Evolutionary conservation across 2,797 vertebrate genomes (phyloP), one percentile per base, ranked within the genome.

Genomic region (Fringilla coelebs): DNA sequence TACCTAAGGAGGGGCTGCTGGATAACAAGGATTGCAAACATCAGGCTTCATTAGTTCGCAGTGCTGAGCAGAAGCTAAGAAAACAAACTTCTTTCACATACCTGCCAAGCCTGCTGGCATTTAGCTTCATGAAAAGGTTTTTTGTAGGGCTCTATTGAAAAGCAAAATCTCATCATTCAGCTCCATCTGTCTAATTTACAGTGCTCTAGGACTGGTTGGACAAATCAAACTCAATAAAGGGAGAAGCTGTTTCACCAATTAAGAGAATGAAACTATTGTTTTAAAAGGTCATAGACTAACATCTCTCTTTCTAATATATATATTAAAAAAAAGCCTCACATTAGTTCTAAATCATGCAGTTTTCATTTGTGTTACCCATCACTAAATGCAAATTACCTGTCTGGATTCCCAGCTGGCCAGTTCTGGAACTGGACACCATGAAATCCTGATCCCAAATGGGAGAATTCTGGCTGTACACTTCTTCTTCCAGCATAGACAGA

Each of bases 391-490:
- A 71, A 79, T 96, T 97, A 99, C 99, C 99, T 98, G 99, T 98
- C 97, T 99, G 99, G 84, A 99, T 98, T 79, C 99, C 98, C 91
- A 99, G 98, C 96, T 99, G 98, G 88, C 98, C 98, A 93, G 97
- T 98, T 92, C 97, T 97, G n/a, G 98, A 97, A 83, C 97, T 98
- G 67, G 98, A 98, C 65, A 98, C 98, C 97, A 98, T 97, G 93
- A 99, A 99, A 97, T 99, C 99, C 95, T 98, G 98, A 97, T 98
- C 99, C 99, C 99, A 99, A 97, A 99, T 99, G 8, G 99, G 99
- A 93, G 99, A 99, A 93, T 98, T 99, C 91, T 98, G 98, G 97
- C 99, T 99, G 97, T 99, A 99, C 57, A 99, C 99, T 97, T 99
- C 99, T 98, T 99, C 99, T 96, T 99, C 99, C 96, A 99, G 97